These are phyloP conservation scores for Machimus rusticus DNA, from an alignment of 2,888 invertebrate genomes.

Conservation along the genomic window DNA sequence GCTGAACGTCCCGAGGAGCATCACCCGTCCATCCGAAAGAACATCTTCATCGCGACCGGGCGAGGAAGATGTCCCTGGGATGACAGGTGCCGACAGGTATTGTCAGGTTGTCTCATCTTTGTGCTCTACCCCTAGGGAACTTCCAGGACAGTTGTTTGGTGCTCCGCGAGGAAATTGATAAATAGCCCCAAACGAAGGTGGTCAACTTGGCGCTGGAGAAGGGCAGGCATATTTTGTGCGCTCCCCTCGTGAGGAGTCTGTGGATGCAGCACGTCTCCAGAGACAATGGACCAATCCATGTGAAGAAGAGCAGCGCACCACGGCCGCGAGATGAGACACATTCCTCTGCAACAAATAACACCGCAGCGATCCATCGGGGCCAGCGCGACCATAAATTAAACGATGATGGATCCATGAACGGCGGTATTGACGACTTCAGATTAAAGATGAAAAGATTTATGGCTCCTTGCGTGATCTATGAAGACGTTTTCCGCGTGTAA, in stretches of 20 bases:
- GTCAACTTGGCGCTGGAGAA: neutral
- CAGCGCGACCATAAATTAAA: constrained; percentile 28
- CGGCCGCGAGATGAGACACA: neutral
- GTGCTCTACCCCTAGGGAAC: neutral
- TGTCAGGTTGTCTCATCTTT: constrained; percentile 32
- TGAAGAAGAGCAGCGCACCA: neutral
- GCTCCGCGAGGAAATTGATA: constrained; percentile 1
- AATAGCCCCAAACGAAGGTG: constrained; percentile 28
- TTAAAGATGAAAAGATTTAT: constrained; percentile 40
- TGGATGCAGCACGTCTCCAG: constrained; percentile 9
- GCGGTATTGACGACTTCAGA: constrained; percentile 32
- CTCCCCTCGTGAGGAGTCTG: neutral
- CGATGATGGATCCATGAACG: constrained; percentile 36
- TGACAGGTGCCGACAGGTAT: constrained; percentile 42
- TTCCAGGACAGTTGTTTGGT: constrained; percentile 17
- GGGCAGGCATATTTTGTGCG: neutral
- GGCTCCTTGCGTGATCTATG: constrained; percentile 32
- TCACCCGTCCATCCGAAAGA: neutral
- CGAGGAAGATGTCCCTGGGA: constrained; percentile 1
- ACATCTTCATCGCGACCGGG: neutral
- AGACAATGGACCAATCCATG: constrained; percentile 16
- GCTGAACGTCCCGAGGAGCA: neutral
- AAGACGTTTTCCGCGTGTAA: constrained; percentile 22
- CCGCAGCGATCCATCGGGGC: neutral
- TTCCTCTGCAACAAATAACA: neutral